Base-by-base conservation (phyloP, 92 coral and sea anemone species). In the Parazoanthus darwini region DNA sequence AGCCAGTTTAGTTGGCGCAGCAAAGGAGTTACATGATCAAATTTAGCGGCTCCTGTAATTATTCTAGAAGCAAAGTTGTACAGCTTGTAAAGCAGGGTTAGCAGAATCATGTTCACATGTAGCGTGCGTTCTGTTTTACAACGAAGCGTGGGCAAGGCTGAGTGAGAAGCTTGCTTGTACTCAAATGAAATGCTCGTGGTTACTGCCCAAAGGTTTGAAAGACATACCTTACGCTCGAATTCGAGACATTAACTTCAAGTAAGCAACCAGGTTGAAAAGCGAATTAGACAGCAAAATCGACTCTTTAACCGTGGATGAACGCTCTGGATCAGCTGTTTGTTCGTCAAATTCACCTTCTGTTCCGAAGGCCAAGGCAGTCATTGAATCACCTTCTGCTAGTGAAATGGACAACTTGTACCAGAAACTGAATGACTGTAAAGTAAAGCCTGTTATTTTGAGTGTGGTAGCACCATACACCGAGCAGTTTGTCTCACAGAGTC, bases 81-180 rank as follows among this genome's bases (percentile, higher is more conserved):
- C 87, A 20, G 92, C 73, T 73, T 89, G 92, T 72, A 88, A 91
- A 91, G 91, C 91, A 65, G 88, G 90, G 44, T 89, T 91, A 65
- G 90, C 93, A 66, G 92, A 92, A 29, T 29, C 33, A 29, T 29
- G 33, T 29, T 29, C 33, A 29, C 33, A 29, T 29, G 33, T 29
- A 29, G 92, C 89, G 39, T 87, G 93, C 66, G 86, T 90, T 50
- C 68, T 92, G 59, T 92, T 92, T 81, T 90, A 92, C 75, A 63
- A 88, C n/a, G 91, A 92, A 82, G 89, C 88, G 54, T 90, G 91
- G 91, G 86, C 89, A n/a, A 72, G 77, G 77, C 77, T 29, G 26
- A 72, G 37, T 36, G 35, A 72, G 77, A 72, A 72, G 43, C 77
- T 72, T 35, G 77, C 77, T 23, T 72, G 77, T 72, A 72, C 77